Evolutionary conservation across 2,888 invertebrate genomes (phyloP), one percentile per base, ranked within the genome.

Genomic region (Exephanes ischioxanthus): DNA sequence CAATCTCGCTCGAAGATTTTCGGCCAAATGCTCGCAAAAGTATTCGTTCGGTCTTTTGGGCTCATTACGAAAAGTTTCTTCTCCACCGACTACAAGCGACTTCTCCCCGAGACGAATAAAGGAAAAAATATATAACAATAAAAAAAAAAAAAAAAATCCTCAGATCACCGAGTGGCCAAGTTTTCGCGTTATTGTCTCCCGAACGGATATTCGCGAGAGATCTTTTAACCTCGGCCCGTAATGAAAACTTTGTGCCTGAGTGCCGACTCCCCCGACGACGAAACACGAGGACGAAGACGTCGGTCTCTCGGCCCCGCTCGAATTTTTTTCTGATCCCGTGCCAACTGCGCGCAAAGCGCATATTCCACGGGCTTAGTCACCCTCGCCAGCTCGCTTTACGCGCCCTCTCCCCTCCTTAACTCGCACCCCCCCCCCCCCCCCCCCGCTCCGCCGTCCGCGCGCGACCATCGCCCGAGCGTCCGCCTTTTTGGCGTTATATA

Each of bases 261-360:
- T 70, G 63, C 48, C 73, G 75, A 76, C 33, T 58, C 33, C 63
- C 19, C 51, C 79, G 53, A 48, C 63, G 63, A 66, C 51, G 68
- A 53, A 68, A 26, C 33, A 37, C 63, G 67, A 16, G 51, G 66
- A 78, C 78, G 80, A 80, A 70, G 80, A 84, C 79, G 79, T 19
- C 70, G 70, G 53, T 55, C 58, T 73, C 66, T 76, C 83, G 83
- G 70, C 84, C 76, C 72, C 80, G 76, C 72, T 84, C 76, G 76
- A 68, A 41, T 73, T 83, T 79, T 61, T 84, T 91, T 88, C 90
- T 92, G 92, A 91, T 88, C 84, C 80, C 81, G 86, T 91, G 93
- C 93, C 93, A 93, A 93, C 90, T 90, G 91, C 93, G 93, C 89
- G 90, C 82, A 85, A 88, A 90, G 89, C 88, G 88, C 90, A 89